These are phyloP conservation scores for Phytoseiulus persimilis DNA, from an alignment of 2,888 invertebrate species.

Conservation along the genomic window DNA sequence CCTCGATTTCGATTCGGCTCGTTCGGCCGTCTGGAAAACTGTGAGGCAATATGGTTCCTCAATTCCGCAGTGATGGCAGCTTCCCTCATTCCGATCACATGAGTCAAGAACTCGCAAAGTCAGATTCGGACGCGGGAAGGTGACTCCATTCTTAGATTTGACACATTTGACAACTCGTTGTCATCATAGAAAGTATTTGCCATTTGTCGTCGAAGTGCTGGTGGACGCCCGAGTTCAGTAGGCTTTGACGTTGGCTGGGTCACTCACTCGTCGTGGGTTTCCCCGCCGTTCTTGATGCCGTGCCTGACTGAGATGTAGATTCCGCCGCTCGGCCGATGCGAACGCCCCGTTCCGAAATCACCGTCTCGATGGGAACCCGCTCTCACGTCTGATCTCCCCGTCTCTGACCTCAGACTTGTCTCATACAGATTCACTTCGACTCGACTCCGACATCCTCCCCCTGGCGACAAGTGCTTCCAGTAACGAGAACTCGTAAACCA, in stretches of 20 bases:
- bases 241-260: not conserved
- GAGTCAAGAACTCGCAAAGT: not conserved
- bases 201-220: not conserved
- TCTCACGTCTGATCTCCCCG: not conserved
- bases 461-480: no score
- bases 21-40: not conserved
- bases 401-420: no score
- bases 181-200: not conserved
- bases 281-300: not conserved
- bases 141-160: not conserved
- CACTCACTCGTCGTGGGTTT: not conserved
- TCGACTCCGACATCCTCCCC: no score
- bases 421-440: no score
- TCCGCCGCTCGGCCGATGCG: not conserved
- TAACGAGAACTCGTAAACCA: no score
- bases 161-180: not conserved
- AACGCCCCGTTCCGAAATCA: not conserved
- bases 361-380: not conserved
- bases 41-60: not conserved
- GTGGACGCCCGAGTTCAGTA: not conserved
- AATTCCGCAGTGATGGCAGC: not conserved
- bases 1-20: not conserved
- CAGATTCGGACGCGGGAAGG: not conserved
- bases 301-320: not conserved
- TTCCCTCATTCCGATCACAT: not conserved